phyloP scores from a whole-genome alignment of 2,888 invertebrate genomes.

The Drosophila dives region DNA sequence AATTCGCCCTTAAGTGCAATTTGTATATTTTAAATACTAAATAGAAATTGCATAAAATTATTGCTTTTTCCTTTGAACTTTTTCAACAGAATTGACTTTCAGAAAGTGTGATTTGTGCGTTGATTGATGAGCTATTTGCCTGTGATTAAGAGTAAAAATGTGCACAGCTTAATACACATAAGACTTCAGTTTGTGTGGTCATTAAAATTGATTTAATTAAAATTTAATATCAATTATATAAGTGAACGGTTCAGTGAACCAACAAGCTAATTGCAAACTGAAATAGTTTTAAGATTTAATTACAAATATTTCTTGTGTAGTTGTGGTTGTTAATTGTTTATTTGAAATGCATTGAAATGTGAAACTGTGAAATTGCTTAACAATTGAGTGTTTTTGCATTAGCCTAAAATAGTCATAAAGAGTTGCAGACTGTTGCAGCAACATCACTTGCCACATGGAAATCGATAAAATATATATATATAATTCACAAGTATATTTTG shows the following conservation, averaged over 20 bases:
- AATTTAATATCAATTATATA: not conserved
- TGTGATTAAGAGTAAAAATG: not conserved
- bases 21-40: not conserved
- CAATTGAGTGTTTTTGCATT: constrained; percentile 15
- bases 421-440: not conserved
- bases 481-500: constrained; percentile 60
- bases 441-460: not conserved
- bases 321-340: constrained; percentile 33
- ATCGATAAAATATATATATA: constrained; percentile 25
- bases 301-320: not conserved
- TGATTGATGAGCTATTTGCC: not conserved
- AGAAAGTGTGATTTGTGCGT: not conserved
- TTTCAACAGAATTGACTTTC: not conserved
- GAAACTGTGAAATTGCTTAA: constrained; percentile 4
- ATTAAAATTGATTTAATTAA: constrained; percentile 2
- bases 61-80: not conserved
- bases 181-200: not conserved
- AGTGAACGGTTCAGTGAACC: not conserved
- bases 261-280: not conserved
- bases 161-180: not conserved
- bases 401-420: not conserved
- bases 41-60: no score
- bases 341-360: constrained; percentile 1
- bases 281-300: constrained; percentile 9
- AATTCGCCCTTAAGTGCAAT: not conserved